Conservation (phyloP, 2,888 invertebrate genomes). For the Lasioglossum lativentre region DNA sequence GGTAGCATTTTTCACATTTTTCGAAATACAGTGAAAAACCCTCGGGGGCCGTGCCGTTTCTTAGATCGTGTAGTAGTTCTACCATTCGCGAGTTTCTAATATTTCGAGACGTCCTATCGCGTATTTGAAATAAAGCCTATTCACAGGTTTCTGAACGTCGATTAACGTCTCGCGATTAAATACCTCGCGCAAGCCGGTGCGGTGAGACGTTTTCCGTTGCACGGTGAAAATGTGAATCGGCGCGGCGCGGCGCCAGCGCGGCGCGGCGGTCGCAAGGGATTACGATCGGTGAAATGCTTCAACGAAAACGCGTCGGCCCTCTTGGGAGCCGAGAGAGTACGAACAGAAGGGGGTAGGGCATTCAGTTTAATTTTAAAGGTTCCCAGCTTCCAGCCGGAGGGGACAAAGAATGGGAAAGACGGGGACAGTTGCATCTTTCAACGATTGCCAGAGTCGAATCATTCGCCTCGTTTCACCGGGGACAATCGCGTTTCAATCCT, state of each 20-base stretch:
- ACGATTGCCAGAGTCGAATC: conserved; percentile 49
- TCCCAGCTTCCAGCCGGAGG: neutral
- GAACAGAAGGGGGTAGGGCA: neutral
- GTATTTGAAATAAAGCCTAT: neutral
- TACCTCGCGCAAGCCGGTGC: neutral
- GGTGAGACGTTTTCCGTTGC: neutral
- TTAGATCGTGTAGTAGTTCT: no score
- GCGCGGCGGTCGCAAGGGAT: neutral
- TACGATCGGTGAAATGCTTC: neutral
- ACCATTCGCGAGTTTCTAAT: no score
- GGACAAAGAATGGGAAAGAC: conserved; percentile 30
- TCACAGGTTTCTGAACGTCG: neutral
- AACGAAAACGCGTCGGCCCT: conserved; percentile 3
- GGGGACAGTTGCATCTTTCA: conserved; percentile 35
- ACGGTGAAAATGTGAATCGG: neutral
- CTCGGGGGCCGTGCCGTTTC: no score
- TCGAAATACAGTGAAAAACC: no score
- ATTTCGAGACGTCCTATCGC: no score
- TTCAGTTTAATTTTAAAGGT: conserved; percentile 32
- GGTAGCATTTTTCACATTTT: no score
- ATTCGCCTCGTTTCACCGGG: conserved; percentile 53
- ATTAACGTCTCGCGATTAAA: neutral
- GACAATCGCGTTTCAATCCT: conserved; percentile 46
- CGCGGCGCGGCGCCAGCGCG: no score
- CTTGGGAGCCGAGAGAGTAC: neutral